Base-by-base conservation (phyloP, 1,140 invertebrate species). In the Pentalonia nigronervosa region DNA sequence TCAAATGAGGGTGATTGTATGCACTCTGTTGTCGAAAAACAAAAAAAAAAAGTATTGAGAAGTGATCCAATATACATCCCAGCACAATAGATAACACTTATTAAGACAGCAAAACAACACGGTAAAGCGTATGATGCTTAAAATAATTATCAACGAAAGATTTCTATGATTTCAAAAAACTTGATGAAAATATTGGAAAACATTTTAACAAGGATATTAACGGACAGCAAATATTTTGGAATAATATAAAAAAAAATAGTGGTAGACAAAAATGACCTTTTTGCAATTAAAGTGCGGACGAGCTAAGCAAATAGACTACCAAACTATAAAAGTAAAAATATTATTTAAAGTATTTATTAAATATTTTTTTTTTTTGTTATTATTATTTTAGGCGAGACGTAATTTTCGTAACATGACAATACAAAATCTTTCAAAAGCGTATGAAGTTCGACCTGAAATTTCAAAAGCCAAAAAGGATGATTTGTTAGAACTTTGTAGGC, bases 111-210 rank as follows among this genome's bases (percentile, higher is more conserved):
- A 36, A 90, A 90, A 41, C 48, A 89, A 89, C 47, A 89, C 87
- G 87, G 50, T 56, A 60, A 48, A 56, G 34, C 50, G 36, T 90
- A 90, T 90, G 48, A 34, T 25, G 60, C n/a, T n/a, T 76, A 67
- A 91, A 60, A 45, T 8, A 60, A 67, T 48, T 67, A 48, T 45
- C 41, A 30, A 76, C 90, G 11, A 41, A 90, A 67, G 56, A 67
- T 90, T 90, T 90, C 30, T 60, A 60, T 90, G 56, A 90, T 90
- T 67, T 90, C 23, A 67, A 56, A 90, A 90, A 67, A 60, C 56
- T 67, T 45, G 45, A 36, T 67, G 41, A 90, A 60, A 67, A 90
- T 56, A 90, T 90, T 56, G 53, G 56, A 56, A 67, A 60, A 47
- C 20, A 67, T 67, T 90, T 60, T 67, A 60, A 60, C n/a, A 90